Base-by-base conservation (phyloP, 2,888 invertebrate genomes). In the Chironomus tentans region DNA sequence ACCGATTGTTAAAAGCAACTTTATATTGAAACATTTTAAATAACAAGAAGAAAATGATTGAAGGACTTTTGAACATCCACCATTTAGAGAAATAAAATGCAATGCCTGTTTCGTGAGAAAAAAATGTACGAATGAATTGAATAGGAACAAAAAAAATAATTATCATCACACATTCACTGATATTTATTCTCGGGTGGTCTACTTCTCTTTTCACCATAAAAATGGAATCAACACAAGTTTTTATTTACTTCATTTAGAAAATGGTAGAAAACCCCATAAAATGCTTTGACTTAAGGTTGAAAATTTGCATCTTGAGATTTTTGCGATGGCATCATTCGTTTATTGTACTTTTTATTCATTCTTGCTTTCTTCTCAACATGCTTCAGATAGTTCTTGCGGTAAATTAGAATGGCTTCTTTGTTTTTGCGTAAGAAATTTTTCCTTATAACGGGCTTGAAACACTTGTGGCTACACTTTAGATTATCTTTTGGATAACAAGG, bases 161-260 rank as follows among this genome's bases (percentile, higher is more conserved):
- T 74, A 68, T 68, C 74, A 61, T 74, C 68, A 74, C 74, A 74
- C 74, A 74, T 74, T 38, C 38, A 38, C 38, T 68, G 22, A 62
- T 65, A 48, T n/a, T n/a, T n/a, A n/a, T 13, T 22, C 74, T 74
- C 68, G 68, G 74, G 74, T 74, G 74, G 74, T 74, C 74, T 72
- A 56, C 18, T 21, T 13, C 10, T 21, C 4, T 10, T 12, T 13
- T 4, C 3, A 65, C 13, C 65, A 22, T 15, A 56, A 65, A 22
- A 56, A 56, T 50, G 62, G 13, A 21, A 65, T 18, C 28, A 28
- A 28, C 28, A 4, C 38, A 13, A 65, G 24, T 13, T 6, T 65
- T 65, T 62, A 62, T 65, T 65, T 2, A 15, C 56, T 10, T 56
- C 50, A 50, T 38, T 15, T 56, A 56, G 56, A 56, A 56, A 56